Evolutionary conservation across 2,113 vertebrate species (phyloP).

Genomic region (Thymallus thymallus): DNA sequence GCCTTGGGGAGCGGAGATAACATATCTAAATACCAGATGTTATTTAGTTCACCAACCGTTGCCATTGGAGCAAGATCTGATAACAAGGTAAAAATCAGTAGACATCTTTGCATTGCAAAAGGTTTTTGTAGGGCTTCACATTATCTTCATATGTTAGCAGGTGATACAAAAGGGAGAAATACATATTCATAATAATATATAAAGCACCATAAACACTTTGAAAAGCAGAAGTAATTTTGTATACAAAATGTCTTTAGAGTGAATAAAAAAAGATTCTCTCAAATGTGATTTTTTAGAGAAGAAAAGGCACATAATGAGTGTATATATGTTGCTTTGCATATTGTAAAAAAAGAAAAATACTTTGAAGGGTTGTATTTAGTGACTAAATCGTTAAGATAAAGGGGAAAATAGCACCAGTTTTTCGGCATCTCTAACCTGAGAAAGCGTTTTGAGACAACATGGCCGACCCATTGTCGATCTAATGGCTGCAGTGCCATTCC

Average conservation of each 20-base stretch:
- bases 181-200: slow-evolving; percentile 59
- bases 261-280: slow-evolving; percentile 59
- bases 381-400: slow-evolving; percentile 55
- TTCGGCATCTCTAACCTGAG: slow-evolving; percentile 78
- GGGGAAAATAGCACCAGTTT: slow-evolving; percentile 74
- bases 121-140: slow-evolving; percentile 76
- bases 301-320: slow-evolving; percentile 66
- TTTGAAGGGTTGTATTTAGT: slow-evolving; percentile 61
- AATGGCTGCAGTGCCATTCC: slow-evolving; percentile 56
- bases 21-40: slow-evolving; percentile 38
- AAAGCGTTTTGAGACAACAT: slow-evolving; percentile 62
- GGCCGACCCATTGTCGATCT: slow-evolving; percentile 59
- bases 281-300: slow-evolving; percentile 51
- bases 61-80: slow-evolving; percentile 40
- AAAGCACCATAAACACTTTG: slow-evolving; percentile 66
- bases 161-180: slow-evolving; percentile 57
- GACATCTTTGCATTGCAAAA: slow-evolving; percentile 66
- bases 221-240: slow-evolving; percentile 65
- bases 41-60: slow-evolving; percentile 41
- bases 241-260: slow-evolving; percentile 57
- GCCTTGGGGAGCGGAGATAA: slow-evolving; percentile 44
- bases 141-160: slow-evolving; percentile 75
- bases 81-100: slow-evolving; percentile 75
- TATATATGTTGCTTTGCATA: slow-evolving; percentile 67
- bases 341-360: slow-evolving; percentile 60